Percentiles rank a stretch among this genome's conserved stretches.
These are phyloP conservation scores for Papilio glaucus DNA, from an alignment of 1,140 invertebrate genomes.

Conservation along the genomic window DNA sequence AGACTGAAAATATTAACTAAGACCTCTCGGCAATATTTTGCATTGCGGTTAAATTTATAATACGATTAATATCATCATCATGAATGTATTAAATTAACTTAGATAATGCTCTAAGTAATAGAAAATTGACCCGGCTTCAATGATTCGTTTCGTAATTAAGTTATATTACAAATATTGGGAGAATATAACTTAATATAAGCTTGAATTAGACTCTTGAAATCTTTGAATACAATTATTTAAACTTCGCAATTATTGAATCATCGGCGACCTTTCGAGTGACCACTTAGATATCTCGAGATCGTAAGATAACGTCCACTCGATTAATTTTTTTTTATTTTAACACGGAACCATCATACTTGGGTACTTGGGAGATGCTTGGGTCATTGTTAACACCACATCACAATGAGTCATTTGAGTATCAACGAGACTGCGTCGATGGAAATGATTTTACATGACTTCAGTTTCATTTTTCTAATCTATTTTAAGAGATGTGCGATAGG, in stretches of 20 bases:
- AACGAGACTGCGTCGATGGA: too few relatives aligned
- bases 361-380: not conserved
- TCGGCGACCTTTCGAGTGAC: slow-evolving; percentile 1
- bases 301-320: slow-evolving; percentile 1
- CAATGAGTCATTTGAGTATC: not conserved
- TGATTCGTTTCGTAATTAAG: not conserved
- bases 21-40: too few relatives aligned
- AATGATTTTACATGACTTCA: too few relatives aligned
- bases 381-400: slow-evolving; percentile 5
- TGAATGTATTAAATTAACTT: too few relatives aligned
- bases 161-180: not conserved
- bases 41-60: too few relatives aligned
- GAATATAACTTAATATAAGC: not conserved
- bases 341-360: not conserved
- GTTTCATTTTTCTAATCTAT: too few relatives aligned
- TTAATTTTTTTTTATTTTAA: not conserved
- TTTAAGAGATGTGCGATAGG: too few relatives aligned
- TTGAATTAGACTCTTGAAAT: not conserved
- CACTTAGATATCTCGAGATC: not conserved
- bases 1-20: too few relatives aligned
- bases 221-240: not conserved
- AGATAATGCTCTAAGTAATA: too few relatives aligned
- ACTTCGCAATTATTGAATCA: not conserved
- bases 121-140: too few relatives aligned
- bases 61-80: too few relatives aligned